Conservation (phyloP, 2,113 vertebrate species). For the Salvelinus fontinalis region DNA sequence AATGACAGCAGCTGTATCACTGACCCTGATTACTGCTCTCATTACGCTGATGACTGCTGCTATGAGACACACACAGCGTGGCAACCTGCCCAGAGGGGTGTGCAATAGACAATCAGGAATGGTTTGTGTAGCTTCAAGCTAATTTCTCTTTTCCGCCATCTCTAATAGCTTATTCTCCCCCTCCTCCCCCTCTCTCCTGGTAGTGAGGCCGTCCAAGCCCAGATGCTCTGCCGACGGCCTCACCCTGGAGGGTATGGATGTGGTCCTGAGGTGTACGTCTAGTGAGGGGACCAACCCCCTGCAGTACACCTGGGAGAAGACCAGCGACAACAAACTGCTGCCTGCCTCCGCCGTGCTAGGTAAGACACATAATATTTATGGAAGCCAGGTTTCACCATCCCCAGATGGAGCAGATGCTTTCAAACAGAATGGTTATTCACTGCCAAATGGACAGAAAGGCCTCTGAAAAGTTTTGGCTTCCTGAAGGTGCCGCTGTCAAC, state of each 20-base stretch:
- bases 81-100: not conserved
- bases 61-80: not conserved
- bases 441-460: not conserved
- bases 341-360: slow-evolving; percentile 77
- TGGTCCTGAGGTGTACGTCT: slow-evolving; percentile 82
- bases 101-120: too few relatives aligned
- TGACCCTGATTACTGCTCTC: slow-evolving; percentile 61
- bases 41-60: slow-evolving; percentile 46
- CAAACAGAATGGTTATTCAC: not conserved
- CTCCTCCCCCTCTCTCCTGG: slow-evolving; percentile 25
- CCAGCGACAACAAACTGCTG: slow-evolving; percentile 72
- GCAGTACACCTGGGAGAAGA: slow-evolving; percentile 84
- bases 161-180: slow-evolving; percentile 32
- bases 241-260: slow-evolving; percentile 83
- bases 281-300: slow-evolving; percentile 85
- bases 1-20: slow-evolving; percentile 67
- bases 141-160: not conserved
- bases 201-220: slow-evolving; percentile 87
- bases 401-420: not conserved
- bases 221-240: slow-evolving; percentile 83
- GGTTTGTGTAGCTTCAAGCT: too few relatives aligned
- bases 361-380: slow-evolving; percentile 54
- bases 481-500: not conserved
- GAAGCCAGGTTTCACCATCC: not conserved
- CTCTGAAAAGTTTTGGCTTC: not conserved